phyloP scores from a whole-genome alignment of 2,888 invertebrate genomes.

The Andrena camellia region DNA sequence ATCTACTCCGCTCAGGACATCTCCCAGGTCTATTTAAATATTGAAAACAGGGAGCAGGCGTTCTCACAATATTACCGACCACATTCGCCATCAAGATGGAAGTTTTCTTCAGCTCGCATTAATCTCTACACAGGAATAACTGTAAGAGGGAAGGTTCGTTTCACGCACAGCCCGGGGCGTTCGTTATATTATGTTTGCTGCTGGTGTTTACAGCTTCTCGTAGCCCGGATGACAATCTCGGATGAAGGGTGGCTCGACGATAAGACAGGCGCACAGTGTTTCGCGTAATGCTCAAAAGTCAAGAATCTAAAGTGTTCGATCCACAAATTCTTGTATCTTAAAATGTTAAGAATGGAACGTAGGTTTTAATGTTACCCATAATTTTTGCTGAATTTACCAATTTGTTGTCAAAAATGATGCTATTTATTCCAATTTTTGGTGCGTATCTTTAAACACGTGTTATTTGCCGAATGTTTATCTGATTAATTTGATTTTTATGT shows the following conservation, averaged over 20 bases:
- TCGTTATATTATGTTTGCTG: conserved; percentile 85
- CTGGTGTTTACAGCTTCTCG: conserved; percentile 81
- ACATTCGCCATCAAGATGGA: not conserved
- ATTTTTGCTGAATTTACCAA: too few relatives aligned
- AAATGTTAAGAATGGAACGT: too few relatives aligned
- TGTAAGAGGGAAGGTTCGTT: conserved; percentile 69
- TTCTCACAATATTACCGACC: not conserved
- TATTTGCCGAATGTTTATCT: too few relatives aligned
- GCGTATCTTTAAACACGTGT: too few relatives aligned
- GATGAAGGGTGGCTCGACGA: conserved; percentile 66
- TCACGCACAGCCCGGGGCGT: conserved; percentile 79
- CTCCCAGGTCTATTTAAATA: not conserved
- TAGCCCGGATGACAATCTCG: conserved; percentile 68
- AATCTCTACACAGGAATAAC: conserved; percentile 69
- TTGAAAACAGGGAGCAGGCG: not conserved
- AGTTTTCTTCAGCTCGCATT: conserved; percentile 40
- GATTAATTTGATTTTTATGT: too few relatives aligned
- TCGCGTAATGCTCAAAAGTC: too few relatives aligned
- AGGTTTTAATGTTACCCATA: too few relatives aligned
- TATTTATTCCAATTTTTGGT: too few relatives aligned
- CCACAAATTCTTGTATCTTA: too few relatives aligned
- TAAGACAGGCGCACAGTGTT: conserved; percentile 66
- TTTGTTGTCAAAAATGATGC: too few relatives aligned
- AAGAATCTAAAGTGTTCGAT: too few relatives aligned
- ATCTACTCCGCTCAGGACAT: not conserved